Conservation (phyloP, 2,797 vertebrate genomes). For the Macroramphosus scolopax region DNA sequence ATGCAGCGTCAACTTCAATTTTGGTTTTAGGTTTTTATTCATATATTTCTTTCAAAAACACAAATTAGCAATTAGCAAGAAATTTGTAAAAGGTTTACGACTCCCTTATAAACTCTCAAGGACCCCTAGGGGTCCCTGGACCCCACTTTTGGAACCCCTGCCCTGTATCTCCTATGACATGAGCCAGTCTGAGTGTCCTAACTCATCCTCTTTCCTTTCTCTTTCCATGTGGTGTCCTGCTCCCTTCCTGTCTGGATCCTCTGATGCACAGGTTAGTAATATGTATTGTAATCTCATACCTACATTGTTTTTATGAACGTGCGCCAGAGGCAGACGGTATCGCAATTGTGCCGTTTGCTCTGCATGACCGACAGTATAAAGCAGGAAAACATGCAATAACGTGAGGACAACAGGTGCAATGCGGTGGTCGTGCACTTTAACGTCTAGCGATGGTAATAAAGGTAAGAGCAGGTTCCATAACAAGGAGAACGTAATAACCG, state of each 20-base stretch:
- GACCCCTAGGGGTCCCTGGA: too few relatives aligned
- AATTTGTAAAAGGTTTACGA: too few relatives aligned
- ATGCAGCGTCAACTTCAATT: too few relatives aligned
- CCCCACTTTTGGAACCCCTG: too few relatives aligned
- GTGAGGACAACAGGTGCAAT: conserved; percentile 54
- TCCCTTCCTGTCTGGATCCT: conserved; percentile 37
- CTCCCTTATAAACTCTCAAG: too few relatives aligned
- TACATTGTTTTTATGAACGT: too few relatives aligned
- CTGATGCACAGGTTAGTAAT: conserved; percentile 68
- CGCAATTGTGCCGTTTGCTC: conserved; percentile 6
- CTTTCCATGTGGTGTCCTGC: conserved; percentile 51
- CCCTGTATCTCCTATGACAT: too few relatives aligned
- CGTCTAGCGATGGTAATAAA: conserved; percentile 56
- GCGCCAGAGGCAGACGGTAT: too few relatives aligned
- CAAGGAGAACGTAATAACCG: conserved; percentile 72
- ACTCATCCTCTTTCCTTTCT: conserved; percentile 37
- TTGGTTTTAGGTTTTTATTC: too few relatives aligned
- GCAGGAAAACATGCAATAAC: conserved; percentile 16
- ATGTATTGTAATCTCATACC: too few relatives aligned
- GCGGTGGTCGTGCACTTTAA: conserved; percentile 35
- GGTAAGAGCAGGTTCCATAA: conserved; percentile 73
- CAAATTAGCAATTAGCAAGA: too few relatives aligned
- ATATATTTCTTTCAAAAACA: too few relatives aligned
- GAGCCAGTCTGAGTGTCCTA: conserved; percentile 33
- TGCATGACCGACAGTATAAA: conserved; percentile 14